Base-by-base conservation (phyloP, 2,888 invertebrate species). In the Bibio marci region DNA sequence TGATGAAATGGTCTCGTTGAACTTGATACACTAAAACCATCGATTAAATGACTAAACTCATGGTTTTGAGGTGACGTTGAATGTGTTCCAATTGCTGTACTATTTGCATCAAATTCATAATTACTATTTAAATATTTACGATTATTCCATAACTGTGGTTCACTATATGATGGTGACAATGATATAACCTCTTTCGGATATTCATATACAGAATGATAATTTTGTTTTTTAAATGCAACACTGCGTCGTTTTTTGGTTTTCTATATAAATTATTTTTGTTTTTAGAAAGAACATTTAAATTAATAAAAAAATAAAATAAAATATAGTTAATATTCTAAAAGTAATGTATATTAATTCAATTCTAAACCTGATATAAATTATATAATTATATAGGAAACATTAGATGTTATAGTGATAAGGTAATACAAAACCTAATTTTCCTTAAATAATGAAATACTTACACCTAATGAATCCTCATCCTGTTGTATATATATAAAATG, bases 181-280 rank as follows among this genome's bases (percentile, higher is more conserved):
- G 46, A 38, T 32, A 41, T 33, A 18, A 68, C 70, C 59, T 82
- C 82, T 49, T 78, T 73, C 36, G 83, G 83, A 62, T 85, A 83
- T 59, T 83, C 81, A 59, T 82, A 85, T 43, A 83, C 80, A 54
- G 80, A 80, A 60, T 82, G 81, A 60, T 81, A 81, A 56, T 79
- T 78, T 62, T 82, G 81, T 38, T 80, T 76, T 54, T 83, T 82
- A 65, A 83, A 85, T 62, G 77, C 79, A 35, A 85, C 83, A 35
- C 39, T 47, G 10, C 47, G 46, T 48, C 71, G 71, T 56, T 76
- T 76, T 61, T 76, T 76, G 55, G 62, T 65, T 50, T 72, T 72
- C 72, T 73, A 53, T 43, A 54, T 12, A 33, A 17, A 33, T 18
- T n/a, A n/a, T n/a, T n/a, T n/a, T n/a, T 8, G 31, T 15, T 31